Evolutionary conservation across 2,113 vertebrate species (phyloP), one percentile per base, ranked within the genome.

Genomic region (Chascanopsetta lugubris): DNA sequence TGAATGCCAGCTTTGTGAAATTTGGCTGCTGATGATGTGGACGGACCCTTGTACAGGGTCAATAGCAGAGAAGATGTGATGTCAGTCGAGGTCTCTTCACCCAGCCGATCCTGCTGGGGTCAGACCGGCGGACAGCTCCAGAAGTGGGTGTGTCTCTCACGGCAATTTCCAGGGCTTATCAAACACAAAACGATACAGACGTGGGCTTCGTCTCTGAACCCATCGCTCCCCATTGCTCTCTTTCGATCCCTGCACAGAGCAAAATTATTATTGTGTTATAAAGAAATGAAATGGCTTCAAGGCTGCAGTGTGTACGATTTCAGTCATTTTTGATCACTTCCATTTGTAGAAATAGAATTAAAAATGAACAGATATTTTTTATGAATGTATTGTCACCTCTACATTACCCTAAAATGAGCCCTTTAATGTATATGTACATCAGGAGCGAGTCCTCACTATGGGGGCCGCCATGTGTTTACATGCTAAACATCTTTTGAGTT

Each of bases 171-270:
- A 42, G 38, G 38, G 15, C 73, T 71, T 86, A 86, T 86, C 87
- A 59, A 69, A 77, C 79, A n/a, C 73, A 69, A 72, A 87, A 76
- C 55, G 57, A 76, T 76, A 77, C 69, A 80, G 85, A 86, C 82
- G 61, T 62, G 72, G 46, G 47, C 61, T 48, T 67, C 53, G 54
- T 57, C 73, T 38, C 55, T 75, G 73, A 82, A 71, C 80, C 75
- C 71, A 65, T 78, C 72, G 25, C 58, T 78, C 72, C 69, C 68
- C 2, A 40, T 22, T 50, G 53, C 34, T 67, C 61, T 58, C 63
- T 42, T 21, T 56, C 61, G 26, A 54, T 34, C 70, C 58, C 59
- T 49, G 59, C 29, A 55, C 71, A 63, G 72, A 32, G 56, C 48
- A 89, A 85, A 72, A 58, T 20, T 75, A 82, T 87, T 76, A 80